Evolutionary conservation across 2,888 invertebrate genomes (phyloP).

Genomic region (Troides helena): DNA sequence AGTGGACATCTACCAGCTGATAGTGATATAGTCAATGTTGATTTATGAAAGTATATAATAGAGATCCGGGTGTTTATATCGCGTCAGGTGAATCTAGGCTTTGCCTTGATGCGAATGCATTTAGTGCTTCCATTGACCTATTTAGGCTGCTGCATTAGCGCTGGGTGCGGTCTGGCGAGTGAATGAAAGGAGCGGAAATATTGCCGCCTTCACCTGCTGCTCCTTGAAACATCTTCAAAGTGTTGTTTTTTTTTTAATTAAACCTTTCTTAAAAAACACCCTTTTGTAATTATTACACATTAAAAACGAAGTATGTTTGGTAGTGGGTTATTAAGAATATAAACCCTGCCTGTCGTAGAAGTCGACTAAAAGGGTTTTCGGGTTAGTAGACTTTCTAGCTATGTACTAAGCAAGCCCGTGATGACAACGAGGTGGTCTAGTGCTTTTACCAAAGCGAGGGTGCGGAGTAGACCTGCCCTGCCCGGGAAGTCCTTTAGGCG

Average conservation of each 20-base stretch:
- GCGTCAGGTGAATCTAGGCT: slow-evolving; percentile 25
- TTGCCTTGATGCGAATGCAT: slow-evolving; percentile 20
- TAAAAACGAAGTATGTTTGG: too few species aligned
- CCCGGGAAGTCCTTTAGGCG: too few species aligned
- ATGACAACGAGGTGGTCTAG: too few species aligned
- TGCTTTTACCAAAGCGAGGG: too few species aligned
- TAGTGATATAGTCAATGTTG: not conserved
- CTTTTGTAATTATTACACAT: too few species aligned
- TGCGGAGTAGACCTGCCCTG: too few species aligned
- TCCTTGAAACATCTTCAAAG: not conserved
- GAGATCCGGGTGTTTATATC: not conserved
- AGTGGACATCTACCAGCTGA: not conserved
- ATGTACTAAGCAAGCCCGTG: too few species aligned
- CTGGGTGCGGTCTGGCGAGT: not conserved
- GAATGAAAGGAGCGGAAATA: slow-evolving; percentile 19
- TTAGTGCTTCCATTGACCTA: slow-evolving; percentile 28
- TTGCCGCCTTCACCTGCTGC: slow-evolving; percentile 4
- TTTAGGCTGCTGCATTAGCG: slow-evolving; percentile 18
- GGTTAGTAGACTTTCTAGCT: too few species aligned
- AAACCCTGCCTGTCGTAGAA: too few species aligned
- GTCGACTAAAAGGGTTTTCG: too few species aligned
- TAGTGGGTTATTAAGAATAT: too few species aligned
- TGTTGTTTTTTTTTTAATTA: not conserved
- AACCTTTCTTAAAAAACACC: not conserved
- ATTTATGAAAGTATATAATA: not conserved